A percentile compares a stretch with the other conserved stretches of the same genome.
phyloP scores from a whole-genome alignment of 2,888 invertebrate genomes.

The Erebia epiphron region DNA sequence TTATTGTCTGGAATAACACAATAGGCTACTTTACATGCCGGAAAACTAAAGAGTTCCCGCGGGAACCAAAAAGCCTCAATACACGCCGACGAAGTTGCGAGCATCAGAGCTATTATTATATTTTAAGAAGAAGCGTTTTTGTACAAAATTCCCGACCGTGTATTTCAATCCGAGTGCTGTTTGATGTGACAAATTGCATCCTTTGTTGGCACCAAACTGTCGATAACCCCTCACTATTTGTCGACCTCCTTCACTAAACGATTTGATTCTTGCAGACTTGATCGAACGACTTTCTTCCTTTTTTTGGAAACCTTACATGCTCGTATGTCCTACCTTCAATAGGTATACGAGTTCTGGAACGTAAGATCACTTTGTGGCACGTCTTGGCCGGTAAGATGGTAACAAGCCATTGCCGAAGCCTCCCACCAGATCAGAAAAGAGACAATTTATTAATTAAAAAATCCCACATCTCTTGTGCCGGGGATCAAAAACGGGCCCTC shows the following conservation, averaged over 20 bases:
- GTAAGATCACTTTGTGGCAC: not conserved
- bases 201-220: slow-evolving; percentile 65
- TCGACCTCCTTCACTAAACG: slow-evolving; percentile 62
- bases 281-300: slow-evolving; percentile 36
- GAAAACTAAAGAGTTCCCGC: no score
- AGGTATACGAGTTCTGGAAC: not conserved
- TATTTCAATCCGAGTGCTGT: slow-evolving; percentile 49
- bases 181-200: slow-evolving; percentile 78
- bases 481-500: no score
- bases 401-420: no score
- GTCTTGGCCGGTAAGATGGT: no score
- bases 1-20: no score
- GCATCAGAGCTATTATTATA: no score
- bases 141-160: slow-evolving; percentile 28
- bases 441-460: no score
- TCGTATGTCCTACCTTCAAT: not conserved
- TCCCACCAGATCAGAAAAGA: no score
- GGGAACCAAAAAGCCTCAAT: no score
- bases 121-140: not conserved
- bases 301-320: not conserved
- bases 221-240: slow-evolving; percentile 70
- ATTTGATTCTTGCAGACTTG: slow-evolving; percentile 53
- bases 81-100: no score
- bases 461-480: no score
- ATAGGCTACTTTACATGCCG: no score